Evolutionary conservation across 2,888 invertebrate genomes (phyloP).

Genomic region (Pyrocoelia pectoralis): DNA sequence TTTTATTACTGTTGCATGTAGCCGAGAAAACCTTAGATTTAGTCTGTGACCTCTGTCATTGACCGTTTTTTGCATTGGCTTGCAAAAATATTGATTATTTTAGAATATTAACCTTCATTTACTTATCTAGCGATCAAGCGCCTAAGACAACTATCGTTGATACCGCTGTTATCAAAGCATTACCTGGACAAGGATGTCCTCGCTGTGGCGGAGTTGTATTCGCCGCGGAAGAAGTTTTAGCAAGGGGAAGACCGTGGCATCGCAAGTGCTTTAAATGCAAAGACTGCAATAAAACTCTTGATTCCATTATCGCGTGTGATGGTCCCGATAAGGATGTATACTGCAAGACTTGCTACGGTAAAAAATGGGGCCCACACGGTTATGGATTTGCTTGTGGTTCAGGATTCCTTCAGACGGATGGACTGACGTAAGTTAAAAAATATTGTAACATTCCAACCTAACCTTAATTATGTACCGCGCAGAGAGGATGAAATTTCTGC

Average conservation of each 20-base stretch:
- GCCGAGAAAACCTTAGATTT: conserved; percentile 27
- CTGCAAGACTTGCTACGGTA: conserved; percentile 97
- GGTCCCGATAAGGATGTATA: conserved; percentile 93
- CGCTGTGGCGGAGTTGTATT: conserved; percentile 90
- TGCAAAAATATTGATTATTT: conserved; percentile 8
- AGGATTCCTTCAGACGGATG: conserved; percentile 92
- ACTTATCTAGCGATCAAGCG: conserved; percentile 71
- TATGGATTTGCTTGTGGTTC: conserved; percentile 96
- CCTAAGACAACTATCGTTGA: conserved; percentile 81
- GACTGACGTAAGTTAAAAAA: conserved; percentile 73
- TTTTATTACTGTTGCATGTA: conserved; percentile 3
- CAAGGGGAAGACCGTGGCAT: conserved; percentile 91
- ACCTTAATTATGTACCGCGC: conserved; percentile 38
- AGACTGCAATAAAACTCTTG: conserved; percentile 92
- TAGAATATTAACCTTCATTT: not conserved
- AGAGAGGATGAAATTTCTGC: conserved; percentile 88
- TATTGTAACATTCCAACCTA: not conserved
- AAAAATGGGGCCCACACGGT: conserved; percentile 97
- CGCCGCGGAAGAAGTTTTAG: conserved; percentile 93
- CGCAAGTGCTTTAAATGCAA: conserved; percentile 92
- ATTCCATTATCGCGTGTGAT: conserved; percentile 95
- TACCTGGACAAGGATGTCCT: conserved; percentile 88
- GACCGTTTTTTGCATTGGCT: conserved; percentile 34
- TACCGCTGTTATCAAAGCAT: conserved; percentile 80
- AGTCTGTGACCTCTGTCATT: conserved; percentile 31